Conservation (phyloP, 1,140 invertebrate genomes). For the Nylanderia fulva region DNA sequence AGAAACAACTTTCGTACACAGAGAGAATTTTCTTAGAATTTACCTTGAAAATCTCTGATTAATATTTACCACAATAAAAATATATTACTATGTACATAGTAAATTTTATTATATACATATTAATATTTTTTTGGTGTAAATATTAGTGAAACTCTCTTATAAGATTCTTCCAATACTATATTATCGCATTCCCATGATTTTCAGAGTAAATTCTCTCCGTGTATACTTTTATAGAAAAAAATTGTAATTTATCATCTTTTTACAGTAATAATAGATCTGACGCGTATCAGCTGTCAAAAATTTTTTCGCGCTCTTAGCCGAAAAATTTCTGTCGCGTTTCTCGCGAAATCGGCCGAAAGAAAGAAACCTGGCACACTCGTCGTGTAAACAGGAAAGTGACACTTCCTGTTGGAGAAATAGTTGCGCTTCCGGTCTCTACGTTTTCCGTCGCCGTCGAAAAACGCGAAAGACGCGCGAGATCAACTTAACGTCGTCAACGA, state of each 20-base stretch:
- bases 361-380: conserved; percentile 32
- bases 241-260: not conserved
- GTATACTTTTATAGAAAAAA: not conserved
- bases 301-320: not conserved
- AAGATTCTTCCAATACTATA: too few species aligned
- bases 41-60: too few species aligned
- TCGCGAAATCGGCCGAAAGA: conserved; percentile 34
- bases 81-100: too few species aligned
- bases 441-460: conserved; percentile 44
- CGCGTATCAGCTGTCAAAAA: not conserved
- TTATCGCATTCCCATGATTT: too few species aligned
- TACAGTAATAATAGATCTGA: not conserved
- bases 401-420: conserved; percentile 48
- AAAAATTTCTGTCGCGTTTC: conserved; percentile 34
- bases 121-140: too few species aligned
- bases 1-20: not conserved
- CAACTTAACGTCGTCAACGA: conserved; percentile 39
- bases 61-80: too few species aligned
- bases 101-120: too few species aligned
- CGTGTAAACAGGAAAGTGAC: conserved; percentile 64
- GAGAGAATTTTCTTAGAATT: too few species aligned
- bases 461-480: conserved; percentile 34
- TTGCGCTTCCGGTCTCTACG: conserved; percentile 53
- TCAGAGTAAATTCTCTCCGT: too few species aligned
- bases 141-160: too few species aligned